These are phyloP conservation scores for Darevskia mixta DNA, from an alignment of 2,797 vertebrate genomes.

Conservation along the genomic window DNA sequence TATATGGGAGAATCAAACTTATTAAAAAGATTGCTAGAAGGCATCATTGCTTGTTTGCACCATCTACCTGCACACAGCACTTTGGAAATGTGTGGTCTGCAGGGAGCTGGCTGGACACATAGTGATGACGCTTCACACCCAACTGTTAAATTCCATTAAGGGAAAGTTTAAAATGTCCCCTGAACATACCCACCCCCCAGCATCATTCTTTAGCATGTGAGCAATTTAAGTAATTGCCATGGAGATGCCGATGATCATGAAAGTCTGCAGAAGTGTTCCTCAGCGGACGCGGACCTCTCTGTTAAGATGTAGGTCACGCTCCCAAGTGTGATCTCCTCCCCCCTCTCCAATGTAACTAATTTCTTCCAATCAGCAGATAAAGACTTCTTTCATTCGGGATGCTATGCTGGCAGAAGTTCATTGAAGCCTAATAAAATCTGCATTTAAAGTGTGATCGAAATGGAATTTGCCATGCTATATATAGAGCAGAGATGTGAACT, in stretches of 20 bases:
- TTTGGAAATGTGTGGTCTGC: background rate
- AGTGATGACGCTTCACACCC: background rate
- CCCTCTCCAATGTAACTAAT: background rate
- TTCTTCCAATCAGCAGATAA: background rate
- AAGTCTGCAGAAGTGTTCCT: background rate
- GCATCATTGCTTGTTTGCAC: background rate
- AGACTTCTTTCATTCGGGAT: background rate
- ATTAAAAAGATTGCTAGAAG: background rate
- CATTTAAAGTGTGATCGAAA: background rate
- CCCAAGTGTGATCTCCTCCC: background rate
- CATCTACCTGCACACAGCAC: background rate
- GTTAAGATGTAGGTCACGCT: background rate
- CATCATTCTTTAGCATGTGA: background rate
- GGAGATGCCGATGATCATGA: background rate
- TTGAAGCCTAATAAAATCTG: background rate
- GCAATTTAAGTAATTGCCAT: background rate
- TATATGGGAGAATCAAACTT: background rate
- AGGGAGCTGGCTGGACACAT: background rate
- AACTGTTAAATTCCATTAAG: conserved; percentile 2
- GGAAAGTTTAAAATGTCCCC: background rate
- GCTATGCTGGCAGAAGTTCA: background rate
- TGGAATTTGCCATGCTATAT: background rate
- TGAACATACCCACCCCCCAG: background rate
- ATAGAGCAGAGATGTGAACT: too few relatives aligned
- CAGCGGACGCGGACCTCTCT: background rate